These are phyloP conservation scores for Cyclargus thomasi DNA, from an alignment of 1,140 invertebrate genomes.

Conservation along the genomic window DNA sequence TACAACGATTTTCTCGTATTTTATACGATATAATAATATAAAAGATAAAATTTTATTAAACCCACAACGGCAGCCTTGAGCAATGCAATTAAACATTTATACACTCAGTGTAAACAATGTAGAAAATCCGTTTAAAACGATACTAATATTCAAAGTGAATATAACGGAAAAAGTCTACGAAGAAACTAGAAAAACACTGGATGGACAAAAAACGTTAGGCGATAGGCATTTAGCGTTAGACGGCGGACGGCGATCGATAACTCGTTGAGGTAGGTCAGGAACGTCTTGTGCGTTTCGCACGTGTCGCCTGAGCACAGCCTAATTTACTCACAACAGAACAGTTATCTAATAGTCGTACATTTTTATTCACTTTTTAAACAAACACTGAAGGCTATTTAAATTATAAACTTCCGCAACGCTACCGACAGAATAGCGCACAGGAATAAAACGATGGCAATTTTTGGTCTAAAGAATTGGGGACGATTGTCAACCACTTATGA, in stretches of 20 bases:
- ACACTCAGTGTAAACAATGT: not conserved
- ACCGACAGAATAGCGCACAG: constrained; percentile 30
- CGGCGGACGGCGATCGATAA: constrained; percentile 54
- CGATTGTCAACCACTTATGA: constrained; percentile 41
- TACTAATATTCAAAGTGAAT: not conserved
- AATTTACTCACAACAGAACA: not conserved
- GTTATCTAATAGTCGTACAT: not conserved
- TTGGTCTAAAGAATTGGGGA: constrained; percentile 31
- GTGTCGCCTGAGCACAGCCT: constrained; percentile 26
- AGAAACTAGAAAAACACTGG: constrained; percentile 24
- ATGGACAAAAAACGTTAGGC: constrained; percentile 35
- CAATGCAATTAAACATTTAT: constrained; percentile 9
- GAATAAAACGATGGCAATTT: constrained; percentile 33
- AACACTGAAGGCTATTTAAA: constrained; percentile 20
- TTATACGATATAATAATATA: no score
- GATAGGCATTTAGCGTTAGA: constrained; percentile 39
- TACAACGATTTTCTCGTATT: no score
- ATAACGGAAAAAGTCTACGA: constrained; percentile 10
- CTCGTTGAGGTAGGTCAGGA: constrained; percentile 56
- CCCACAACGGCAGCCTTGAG: not conserved
- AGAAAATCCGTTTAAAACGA: not conserved
- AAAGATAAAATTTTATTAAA: not conserved
- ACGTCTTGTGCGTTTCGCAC: constrained; percentile 37
- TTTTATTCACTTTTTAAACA: constrained; percentile 21
- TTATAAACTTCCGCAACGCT: constrained; percentile 28